Evolutionary conservation across 1,140 invertebrate species (phyloP).

Genomic region (Drosophila paulistorum): DNA sequence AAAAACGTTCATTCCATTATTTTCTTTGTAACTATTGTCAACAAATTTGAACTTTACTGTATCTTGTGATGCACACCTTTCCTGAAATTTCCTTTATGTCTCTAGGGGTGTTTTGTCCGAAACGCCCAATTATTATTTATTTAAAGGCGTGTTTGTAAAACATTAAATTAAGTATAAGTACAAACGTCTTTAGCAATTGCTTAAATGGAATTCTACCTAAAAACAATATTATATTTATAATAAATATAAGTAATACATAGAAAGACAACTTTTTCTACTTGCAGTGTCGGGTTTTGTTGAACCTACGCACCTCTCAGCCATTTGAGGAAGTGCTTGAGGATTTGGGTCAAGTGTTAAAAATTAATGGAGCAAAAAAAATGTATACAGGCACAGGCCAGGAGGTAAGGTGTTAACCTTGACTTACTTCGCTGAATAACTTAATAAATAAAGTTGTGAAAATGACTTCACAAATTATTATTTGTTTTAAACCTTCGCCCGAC

Average conservation of each 20-base stretch:
- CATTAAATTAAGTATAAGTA: no score
- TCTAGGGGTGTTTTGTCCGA: no score
- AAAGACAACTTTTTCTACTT: constrained; percentile 46
- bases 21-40: no score
- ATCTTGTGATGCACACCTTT: no score
- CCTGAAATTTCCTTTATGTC: no score
- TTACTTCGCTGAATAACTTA: constrained; percentile 47
- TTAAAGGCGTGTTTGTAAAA: no score
- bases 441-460: constrained; percentile 39
- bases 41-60: no score
- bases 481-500: not conserved
- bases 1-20: no score
- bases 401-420: constrained; percentile 84
- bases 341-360: constrained; percentile 95
- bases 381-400: constrained; percentile 95
- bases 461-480: constrained; percentile 44
- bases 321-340: constrained; percentile 98
- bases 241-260: not conserved
- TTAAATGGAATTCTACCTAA: not conserved
- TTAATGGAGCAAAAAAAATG: constrained; percentile 94
- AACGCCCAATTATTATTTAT: no score
- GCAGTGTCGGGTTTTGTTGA: constrained; percentile 94
- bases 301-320: constrained; percentile 94
- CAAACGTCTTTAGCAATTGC: no score
- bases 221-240: no score